Conservation (phyloP, 2,888 invertebrate genomes). For the Tribolium freemani region DNA sequence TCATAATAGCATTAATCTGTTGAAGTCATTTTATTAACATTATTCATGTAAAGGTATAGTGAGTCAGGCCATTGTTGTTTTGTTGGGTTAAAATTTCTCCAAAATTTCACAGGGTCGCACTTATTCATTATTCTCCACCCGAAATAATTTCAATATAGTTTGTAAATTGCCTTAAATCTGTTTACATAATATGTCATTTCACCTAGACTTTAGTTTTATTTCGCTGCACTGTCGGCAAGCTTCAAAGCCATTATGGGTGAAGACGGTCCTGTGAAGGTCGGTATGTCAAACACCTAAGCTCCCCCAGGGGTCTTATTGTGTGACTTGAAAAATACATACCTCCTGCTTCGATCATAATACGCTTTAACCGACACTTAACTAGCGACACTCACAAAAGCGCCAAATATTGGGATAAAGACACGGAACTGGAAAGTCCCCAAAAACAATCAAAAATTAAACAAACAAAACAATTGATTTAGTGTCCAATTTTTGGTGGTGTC, state of each 20-base stretch:
- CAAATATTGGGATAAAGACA: conserved; percentile 60
- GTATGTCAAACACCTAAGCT: conserved; percentile 65
- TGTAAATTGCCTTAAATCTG: conserved; percentile 22
- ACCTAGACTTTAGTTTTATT: conserved; percentile 26
- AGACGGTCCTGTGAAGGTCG: conserved; percentile 62
- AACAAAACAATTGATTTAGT: background rate
- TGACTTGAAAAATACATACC: conserved; percentile 66
- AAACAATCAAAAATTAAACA: background rate
- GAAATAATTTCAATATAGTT: conserved; percentile 13
- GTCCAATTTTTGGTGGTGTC: conserved; percentile 23
- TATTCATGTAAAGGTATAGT: conserved; percentile 55
- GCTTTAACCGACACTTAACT: conserved; percentile 66
- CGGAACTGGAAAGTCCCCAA: background rate
- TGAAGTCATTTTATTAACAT: conserved; percentile 57
- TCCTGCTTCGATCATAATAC: conserved; percentile 66
- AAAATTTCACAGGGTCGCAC: conserved; percentile 52
- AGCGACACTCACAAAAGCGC: conserved; percentile 64
- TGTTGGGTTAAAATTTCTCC: conserved; percentile 54
- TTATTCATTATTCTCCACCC: conserved; percentile 25
- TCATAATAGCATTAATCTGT: conserved; percentile 56
- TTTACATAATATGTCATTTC: conserved; percentile 45
- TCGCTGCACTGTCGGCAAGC: conserved; percentile 40
- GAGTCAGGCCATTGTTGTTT: conserved; percentile 59
- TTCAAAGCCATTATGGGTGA: conserved; percentile 46
- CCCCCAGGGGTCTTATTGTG: conserved; percentile 66